Conservation (phyloP, 2,888 invertebrate species). For the Subacronicta megacephala region DNA sequence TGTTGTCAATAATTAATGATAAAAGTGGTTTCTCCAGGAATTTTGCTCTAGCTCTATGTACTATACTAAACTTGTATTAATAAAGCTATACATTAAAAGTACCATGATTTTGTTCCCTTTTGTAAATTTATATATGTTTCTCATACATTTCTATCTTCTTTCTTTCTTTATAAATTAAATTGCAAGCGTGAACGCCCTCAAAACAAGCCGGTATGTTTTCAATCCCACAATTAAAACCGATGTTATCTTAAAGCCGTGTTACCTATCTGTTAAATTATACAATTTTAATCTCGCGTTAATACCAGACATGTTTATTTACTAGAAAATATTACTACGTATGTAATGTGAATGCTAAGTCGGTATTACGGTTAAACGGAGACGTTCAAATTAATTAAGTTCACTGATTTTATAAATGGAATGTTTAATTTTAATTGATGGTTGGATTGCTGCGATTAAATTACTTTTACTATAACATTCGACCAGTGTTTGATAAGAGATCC, state of each 20-base stretch:
- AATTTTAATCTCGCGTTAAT: conserved; percentile 42
- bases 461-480: too few species aligned
- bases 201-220: conserved; percentile 41
- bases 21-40: too few species aligned
- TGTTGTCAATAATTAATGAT: too few species aligned
- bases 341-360: conserved; percentile 23
- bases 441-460: too few species aligned
- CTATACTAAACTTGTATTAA: too few species aligned
- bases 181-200: background rate
- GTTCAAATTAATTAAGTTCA: conserved; percentile 37
- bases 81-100: too few species aligned
- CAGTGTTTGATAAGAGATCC: too few species aligned
- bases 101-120: too few species aligned
- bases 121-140: too few species aligned
- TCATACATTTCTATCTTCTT: too few species aligned
- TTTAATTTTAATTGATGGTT: conserved; percentile 25
- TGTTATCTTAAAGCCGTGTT: conserved; percentile 58
- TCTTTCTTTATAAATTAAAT: too few species aligned
- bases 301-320: conserved; percentile 44
- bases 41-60: too few species aligned
- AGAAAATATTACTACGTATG: conserved; percentile 41
- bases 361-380: conserved; percentile 20
- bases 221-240: conserved; percentile 59
- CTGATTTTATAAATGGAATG: conserved; percentile 9
- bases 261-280: conserved; percentile 61